These are phyloP conservation scores for Halisarca cf. caerulea DNA, from an alignment of 37 sponge, comb jelly and placozoan species.

Conservation along the genomic window DNA sequence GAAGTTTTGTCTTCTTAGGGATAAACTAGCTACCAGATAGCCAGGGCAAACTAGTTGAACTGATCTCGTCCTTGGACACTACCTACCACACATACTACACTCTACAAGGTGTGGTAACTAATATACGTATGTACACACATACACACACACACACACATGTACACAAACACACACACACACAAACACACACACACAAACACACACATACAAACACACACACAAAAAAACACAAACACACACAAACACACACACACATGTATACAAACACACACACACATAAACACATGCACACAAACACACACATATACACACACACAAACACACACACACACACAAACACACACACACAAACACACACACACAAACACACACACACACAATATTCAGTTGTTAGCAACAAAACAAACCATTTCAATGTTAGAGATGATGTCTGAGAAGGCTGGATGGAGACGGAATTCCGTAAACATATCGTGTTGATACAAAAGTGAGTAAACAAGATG, in stretches of 20 bases:
- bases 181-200: no score
- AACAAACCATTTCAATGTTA: constrained; percentile 88
- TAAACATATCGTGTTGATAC: constrained; percentile 86
- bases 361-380: constrained; percentile 21
- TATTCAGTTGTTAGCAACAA: constrained; percentile 21
- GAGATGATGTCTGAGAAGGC: constrained; percentile 77
- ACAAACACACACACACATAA: constrained; percentile 33
- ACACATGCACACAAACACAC: constrained; percentile 29
- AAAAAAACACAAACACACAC: no score
- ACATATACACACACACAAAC: constrained; percentile 36
- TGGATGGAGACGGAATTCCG: constrained; percentile 74
- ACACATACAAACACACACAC: no score
- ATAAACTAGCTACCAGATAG: no score
- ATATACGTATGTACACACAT: no score
- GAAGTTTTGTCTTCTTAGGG: no score
- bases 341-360: background rate
- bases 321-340: constrained; percentile 47
- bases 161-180: no score
- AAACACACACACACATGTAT: constrained; percentile 47
- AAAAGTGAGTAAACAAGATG: constrained; percentile 93
- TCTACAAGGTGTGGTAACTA: no score
- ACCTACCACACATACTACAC: no score
- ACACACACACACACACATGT: no score
- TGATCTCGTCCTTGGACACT: no score
- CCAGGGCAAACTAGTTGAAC: no score